Base-by-base conservation (phyloP, 1,140 invertebrate genomes). In the Plodia interpunctella region DNA sequence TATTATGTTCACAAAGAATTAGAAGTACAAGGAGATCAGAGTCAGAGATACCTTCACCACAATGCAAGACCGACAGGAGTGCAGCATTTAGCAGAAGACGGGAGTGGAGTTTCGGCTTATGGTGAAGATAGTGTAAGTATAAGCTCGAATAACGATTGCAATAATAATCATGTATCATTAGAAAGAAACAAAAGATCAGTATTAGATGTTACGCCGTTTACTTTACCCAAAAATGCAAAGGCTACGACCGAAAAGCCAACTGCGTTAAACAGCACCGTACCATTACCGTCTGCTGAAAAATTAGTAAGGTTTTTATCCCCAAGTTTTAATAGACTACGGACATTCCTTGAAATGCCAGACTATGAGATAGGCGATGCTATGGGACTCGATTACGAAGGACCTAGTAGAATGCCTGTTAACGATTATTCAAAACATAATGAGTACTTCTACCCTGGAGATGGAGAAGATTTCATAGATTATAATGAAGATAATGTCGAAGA, bases 111-210 rank as follows among this genome's bases (percentile, higher is more conserved):
- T 13, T 83, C 85, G 38, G 86, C 83, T 0, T 86, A 78, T 56
- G 75, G 73, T 57, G 74, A 82, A 38, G 80, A 85, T 8, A 74
- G 79, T 69, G 86, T 88, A 87, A 88, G 86, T 88, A 87, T 53
- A 25, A 11, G 13, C 19, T 17, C 21, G 1, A n/a, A 53, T 25
- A 25, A 6, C n/a, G 20, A 25, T 21, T 21, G 20, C 17, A 21
- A 1, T 25, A 25, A 13, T 53, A 53, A 25, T 21, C 11, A n/a
- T 25, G 5, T 5, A 2, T 51, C 19, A 0, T 53, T 25, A 1
- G 28, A n/a, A 15, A 56, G 60, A 35, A 62, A 18, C 3, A 65
- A 56, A 25, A 59, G 65, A 61, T 65, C 71, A 28, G 38, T 57
- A 32, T 49, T 78, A 64, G 66, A 75, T 19, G 67, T 66, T n/a